These are phyloP conservation scores for Malacoraja senta DNA, from an alignment of 2,797 vertebrate genomes.

Conservation along the genomic window DNA sequence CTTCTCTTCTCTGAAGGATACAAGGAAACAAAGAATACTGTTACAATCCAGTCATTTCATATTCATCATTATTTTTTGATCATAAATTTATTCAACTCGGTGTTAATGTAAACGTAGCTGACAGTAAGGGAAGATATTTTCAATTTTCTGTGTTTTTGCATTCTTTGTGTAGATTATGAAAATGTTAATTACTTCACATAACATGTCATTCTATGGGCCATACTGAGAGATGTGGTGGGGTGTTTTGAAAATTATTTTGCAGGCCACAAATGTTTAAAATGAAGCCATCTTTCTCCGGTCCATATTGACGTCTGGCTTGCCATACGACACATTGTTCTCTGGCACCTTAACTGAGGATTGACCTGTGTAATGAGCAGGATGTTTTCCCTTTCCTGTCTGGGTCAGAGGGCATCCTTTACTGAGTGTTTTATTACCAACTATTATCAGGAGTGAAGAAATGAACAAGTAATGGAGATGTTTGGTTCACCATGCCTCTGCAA, in stretches of 20 bases:
- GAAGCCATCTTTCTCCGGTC: not conserved
- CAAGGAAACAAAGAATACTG: too few relatives aligned
- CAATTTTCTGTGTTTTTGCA: not conserved
- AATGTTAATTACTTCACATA: not conserved
- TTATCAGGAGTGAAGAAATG: not conserved
- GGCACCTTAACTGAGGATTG: not conserved
- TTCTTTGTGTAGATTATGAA: not conserved
- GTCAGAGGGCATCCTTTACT: not conserved
- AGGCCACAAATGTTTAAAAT: not conserved
- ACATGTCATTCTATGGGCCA: not conserved
- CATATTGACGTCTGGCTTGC: not conserved
- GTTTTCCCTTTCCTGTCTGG: not conserved
- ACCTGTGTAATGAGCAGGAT: not conserved
- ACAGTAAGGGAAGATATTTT: not conserved
- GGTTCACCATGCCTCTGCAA: not conserved
- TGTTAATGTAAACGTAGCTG: not conserved
- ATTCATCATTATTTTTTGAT: too few relatives aligned
- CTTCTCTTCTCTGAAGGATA: too few relatives aligned
- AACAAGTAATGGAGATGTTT: not conserved
- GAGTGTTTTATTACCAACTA: not conserved
- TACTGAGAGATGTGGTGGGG: not conserved
- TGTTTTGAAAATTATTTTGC: constrained; percentile 1
- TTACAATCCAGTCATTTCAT: too few relatives aligned
- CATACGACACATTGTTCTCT: not conserved
- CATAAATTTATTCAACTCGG: too few relatives aligned